phyloP scores from a whole-genome alignment of 2,888 invertebrate genomes.

The Caenorhabditis parvicauda region DNA sequence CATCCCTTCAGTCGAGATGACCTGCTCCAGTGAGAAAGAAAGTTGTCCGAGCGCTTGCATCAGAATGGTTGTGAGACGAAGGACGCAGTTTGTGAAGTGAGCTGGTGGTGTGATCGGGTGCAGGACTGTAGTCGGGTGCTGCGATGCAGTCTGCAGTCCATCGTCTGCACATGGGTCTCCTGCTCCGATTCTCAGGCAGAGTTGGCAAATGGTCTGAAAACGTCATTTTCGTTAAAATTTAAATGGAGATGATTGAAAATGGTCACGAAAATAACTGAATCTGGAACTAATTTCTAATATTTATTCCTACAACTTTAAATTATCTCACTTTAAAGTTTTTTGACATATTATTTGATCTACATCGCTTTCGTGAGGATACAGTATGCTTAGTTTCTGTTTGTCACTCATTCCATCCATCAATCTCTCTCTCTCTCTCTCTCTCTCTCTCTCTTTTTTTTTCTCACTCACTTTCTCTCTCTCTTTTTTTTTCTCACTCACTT shows the following conservation, averaged over 20 bases:
- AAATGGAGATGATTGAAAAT: neutral
- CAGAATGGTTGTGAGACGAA: slow-evolving; percentile 87
- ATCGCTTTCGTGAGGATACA: neutral
- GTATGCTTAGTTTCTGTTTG: neutral
- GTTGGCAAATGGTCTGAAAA: slow-evolving; percentile 62
- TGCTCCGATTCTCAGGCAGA: slow-evolving; percentile 57
- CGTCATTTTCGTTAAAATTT: neutral
- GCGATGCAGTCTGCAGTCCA: slow-evolving; percentile 25
- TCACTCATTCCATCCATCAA: neutral
- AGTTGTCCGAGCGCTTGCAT: slow-evolving; percentile 86
- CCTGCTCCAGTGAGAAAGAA: slow-evolving; percentile 75
- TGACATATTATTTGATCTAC: neutral
- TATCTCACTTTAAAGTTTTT: neutral
- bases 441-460: too few relatives aligned
- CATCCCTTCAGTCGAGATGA: slow-evolving; percentile 85
- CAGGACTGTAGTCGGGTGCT: slow-evolving; percentile 60
- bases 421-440: too few relatives aligned
- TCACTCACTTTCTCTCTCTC: too few relatives aligned
- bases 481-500: too few relatives aligned
- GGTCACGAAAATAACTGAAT: too few relatives aligned
- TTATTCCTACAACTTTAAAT: neutral
- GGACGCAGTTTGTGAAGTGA: slow-evolving; percentile 92
- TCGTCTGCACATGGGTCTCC: slow-evolving; percentile 60
- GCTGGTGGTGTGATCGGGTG: slow-evolving; percentile 74
- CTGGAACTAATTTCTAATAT: neutral